Evolutionary conservation across 2,888 invertebrate species (phyloP).

Genomic region (Eucera pruinosa): DNA sequence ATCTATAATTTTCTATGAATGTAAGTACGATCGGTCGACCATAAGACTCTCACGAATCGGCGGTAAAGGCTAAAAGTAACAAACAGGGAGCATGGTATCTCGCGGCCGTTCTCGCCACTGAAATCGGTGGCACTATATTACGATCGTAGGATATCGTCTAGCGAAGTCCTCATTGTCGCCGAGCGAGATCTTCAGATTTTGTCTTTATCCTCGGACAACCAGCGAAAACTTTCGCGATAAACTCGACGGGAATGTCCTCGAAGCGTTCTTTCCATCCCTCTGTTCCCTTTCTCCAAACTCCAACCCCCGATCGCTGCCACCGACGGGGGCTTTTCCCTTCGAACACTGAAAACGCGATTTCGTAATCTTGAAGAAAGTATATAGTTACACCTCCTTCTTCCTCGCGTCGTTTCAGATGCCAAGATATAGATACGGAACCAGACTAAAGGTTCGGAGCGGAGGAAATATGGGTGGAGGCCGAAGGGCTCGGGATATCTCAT

Average conservation of each 20-base stretch:
- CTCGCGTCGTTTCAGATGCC: constrained; percentile 54
- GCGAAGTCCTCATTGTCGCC: constrained; percentile 64
- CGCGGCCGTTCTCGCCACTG: constrained; percentile 35
- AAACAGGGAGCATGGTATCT: constrained; percentile 52
- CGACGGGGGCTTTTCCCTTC: constrained; percentile 41
- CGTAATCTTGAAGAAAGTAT: constrained; percentile 67
- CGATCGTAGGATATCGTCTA: constrained; percentile 58
- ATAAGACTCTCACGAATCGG: neutral
- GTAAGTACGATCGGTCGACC: neutral
- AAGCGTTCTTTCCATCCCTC: constrained; percentile 36
- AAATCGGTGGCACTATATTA: constrained; percentile 63
- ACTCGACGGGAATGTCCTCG: constrained; percentile 53
- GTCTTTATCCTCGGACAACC: constrained; percentile 67
- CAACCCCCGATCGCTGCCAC: neutral
- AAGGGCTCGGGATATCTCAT: constrained; percentile 69
- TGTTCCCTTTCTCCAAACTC: neutral
- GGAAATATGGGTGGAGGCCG: constrained; percentile 50
- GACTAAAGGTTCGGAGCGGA: constrained; percentile 31
- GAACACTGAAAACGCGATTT: constrained; percentile 63
- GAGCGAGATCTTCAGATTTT: constrained; percentile 62
- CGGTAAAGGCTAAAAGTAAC: constrained; percentile 33
- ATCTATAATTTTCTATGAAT: neutral
- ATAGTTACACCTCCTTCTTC: constrained; percentile 56
- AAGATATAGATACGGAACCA: constrained; percentile 61
- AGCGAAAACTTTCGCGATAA: constrained; percentile 70